Evolutionary conservation across 2,797 vertebrate species (phyloP).

Genomic region (Dicrostonyx torquatus): DNA sequence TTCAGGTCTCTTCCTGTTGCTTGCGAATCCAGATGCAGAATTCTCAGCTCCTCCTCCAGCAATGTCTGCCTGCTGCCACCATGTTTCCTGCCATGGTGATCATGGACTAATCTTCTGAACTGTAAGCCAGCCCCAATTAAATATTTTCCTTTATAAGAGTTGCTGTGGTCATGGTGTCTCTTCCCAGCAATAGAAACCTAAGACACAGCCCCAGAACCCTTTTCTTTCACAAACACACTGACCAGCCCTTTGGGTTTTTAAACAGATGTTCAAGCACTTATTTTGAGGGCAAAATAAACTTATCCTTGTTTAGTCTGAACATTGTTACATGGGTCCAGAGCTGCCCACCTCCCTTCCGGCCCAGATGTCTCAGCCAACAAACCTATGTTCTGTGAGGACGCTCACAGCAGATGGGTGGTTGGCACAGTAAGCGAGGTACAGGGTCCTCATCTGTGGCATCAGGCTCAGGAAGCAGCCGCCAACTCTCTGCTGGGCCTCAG

Average conservation of each 20-base stretch:
- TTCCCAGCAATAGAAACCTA: background rate
- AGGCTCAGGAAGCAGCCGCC: conserved; percentile 97
- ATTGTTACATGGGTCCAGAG: background rate
- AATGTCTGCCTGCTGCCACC: background rate
- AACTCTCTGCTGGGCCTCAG: conserved; percentile 96
- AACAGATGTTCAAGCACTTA: background rate
- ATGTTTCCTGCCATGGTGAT: no score
- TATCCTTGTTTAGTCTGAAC: background rate
- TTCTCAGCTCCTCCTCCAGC: background rate
- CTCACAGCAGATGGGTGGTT: conserved; percentile 98
- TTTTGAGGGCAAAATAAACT: background rate
- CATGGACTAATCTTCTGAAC: background rate
- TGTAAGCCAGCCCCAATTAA: background rate
- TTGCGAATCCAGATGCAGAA: no score
- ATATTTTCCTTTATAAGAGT: background rate
- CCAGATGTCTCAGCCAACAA: background rate
- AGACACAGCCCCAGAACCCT: background rate
- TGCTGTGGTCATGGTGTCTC: background rate
- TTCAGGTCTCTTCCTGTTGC: background rate
- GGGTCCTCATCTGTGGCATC: conserved; percentile 95
- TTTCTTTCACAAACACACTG: background rate
- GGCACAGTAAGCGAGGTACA: conserved; percentile 96
- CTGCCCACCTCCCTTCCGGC: background rate
- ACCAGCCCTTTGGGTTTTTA: background rate
- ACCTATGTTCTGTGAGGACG: conserved; percentile 97